Conservation (phyloP, 2,113 vertebrate species). For the Gobius niger region DNA sequence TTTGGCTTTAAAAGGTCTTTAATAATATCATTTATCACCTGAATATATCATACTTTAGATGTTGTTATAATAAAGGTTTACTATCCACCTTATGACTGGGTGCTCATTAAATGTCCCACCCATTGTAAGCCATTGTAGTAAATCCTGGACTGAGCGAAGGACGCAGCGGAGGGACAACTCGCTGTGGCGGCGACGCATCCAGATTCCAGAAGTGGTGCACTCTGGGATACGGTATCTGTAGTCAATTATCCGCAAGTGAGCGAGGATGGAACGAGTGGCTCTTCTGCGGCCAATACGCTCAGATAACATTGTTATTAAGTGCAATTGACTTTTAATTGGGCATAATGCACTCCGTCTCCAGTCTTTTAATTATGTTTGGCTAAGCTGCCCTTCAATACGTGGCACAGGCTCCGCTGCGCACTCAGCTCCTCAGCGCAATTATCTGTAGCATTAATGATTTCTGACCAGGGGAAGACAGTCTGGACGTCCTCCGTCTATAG, state of each 20-base stretch:
- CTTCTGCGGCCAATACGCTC: slow-evolving; percentile 58
- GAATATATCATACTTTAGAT: too few relatives aligned
- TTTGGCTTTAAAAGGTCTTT: too few relatives aligned
- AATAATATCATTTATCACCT: too few relatives aligned
- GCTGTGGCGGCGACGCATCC: slow-evolving; percentile 37
- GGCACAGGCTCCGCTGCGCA: slow-evolving; percentile 52
- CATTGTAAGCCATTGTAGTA: too few relatives aligned
- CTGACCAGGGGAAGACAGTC: slow-evolving; percentile 54
- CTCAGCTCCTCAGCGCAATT: slow-evolving; percentile 67
- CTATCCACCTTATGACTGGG: too few relatives aligned
- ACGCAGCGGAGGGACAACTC: slow-evolving; percentile 9
- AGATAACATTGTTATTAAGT: slow-evolving; percentile 70
- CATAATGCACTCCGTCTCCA: slow-evolving; percentile 69
- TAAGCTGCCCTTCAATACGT: slow-evolving; percentile 66
- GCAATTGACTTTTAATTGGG: slow-evolving; percentile 76
- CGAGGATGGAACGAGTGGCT: slow-evolving; percentile 59
- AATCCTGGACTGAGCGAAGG: not conserved
- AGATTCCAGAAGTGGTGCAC: slow-evolving; percentile 19
- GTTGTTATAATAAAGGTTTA: too few relatives aligned
- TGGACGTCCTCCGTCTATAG: slow-evolving; percentile 42
- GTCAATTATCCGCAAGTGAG: slow-evolving; percentile 59
- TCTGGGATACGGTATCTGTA: slow-evolving; percentile 44
- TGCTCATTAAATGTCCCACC: too few relatives aligned
- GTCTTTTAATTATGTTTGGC: slow-evolving; percentile 73
- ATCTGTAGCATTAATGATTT: slow-evolving; percentile 68